phyloP scores from a whole-genome alignment of 2,113 vertebrate genomes.

The Pluvianellus socialis region DNA sequence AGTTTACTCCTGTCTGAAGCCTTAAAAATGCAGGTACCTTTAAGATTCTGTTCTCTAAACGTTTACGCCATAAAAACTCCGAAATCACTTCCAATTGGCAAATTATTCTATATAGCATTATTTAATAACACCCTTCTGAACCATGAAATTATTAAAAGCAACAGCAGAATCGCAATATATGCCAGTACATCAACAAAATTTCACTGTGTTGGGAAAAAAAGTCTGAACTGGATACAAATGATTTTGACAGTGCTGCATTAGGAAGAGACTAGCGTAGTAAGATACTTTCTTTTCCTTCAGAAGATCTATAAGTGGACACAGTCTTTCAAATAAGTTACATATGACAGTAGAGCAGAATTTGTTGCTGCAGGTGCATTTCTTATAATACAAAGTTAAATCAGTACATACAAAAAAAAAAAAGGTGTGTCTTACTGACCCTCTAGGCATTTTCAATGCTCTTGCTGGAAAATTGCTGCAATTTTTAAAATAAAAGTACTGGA shows the following conservation, averaged over 20 bases:
- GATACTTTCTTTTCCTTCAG: neutral
- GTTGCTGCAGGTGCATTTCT: neutral
- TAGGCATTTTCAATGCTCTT: neutral
- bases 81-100: neutral
- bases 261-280: neutral
- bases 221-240: neutral
- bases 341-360: neutral
- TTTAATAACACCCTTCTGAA: neutral
- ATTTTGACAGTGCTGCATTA: neutral
- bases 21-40: neutral
- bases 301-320: neutral
- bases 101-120: neutral
- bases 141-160: neutral
- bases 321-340: neutral
- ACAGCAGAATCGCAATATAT: neutral
- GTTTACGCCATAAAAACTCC: neutral
- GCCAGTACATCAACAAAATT: neutral
- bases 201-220: neutral
- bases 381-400: neutral
- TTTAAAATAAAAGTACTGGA: neutral
- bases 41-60: neutral
- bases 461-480: neutral
- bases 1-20: neutral
- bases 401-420: neutral
- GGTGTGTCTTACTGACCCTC: neutral